These are phyloP conservation scores for Ameiurus melas DNA, from an alignment of 2,113 vertebrate species.

Conservation along the genomic window DNA sequence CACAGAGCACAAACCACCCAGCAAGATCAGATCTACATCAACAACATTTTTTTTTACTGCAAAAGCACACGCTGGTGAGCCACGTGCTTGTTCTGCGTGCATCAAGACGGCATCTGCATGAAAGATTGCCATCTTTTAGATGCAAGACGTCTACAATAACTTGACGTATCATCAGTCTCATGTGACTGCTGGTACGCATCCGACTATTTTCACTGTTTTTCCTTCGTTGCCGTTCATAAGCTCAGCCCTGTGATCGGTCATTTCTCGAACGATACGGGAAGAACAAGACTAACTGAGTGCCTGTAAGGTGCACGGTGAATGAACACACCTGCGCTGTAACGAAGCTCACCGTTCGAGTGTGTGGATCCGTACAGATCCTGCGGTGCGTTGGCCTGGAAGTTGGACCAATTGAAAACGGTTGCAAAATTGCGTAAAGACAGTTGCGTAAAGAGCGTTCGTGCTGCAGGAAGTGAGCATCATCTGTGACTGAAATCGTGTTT, in stretches of 20 bases:
- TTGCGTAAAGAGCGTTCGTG: conserved; percentile 15
- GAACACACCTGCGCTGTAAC: neutral
- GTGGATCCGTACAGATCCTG: neutral
- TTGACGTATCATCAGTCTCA: neutral
- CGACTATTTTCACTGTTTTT: neutral
- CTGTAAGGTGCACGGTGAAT: neutral
- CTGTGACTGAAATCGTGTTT: conserved; percentile 7
- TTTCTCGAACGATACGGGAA: neutral
- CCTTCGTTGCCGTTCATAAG: neutral
- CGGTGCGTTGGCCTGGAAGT: neutral
- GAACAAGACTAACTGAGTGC: neutral
- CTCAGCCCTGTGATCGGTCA: neutral
- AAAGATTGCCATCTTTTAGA: neutral
- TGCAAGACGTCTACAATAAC: neutral
- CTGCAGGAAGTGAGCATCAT: conserved; percentile 36
- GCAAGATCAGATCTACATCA: conserved; percentile 23
- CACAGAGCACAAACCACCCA: neutral
- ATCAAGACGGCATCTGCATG: neutral
- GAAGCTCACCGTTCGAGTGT: neutral
- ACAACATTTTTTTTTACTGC: neutral
- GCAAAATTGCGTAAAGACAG: neutral
- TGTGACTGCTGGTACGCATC: neutral
- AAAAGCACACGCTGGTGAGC: neutral
- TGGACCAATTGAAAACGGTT: neutral
- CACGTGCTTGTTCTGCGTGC: conserved; percentile 7